A percentile compares a stretch with the other conserved stretches of the same genome.
These are phyloP conservation scores for Ips typographus DNA, from an alignment of 1,140 invertebrate genomes.

Conservation along the genomic window DNA sequence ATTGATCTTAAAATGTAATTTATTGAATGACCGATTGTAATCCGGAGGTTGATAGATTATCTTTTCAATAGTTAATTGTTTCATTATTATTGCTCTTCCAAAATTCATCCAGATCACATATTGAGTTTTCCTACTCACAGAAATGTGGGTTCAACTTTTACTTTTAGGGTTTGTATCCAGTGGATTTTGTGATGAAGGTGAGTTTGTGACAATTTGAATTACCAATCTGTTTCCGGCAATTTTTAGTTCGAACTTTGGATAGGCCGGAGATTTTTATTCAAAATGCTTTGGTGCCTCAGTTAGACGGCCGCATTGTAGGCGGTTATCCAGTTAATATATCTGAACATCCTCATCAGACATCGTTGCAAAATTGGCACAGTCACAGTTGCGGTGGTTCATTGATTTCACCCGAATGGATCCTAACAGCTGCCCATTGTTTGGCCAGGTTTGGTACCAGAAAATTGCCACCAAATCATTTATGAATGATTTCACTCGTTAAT, in stretches of 20 bases:
- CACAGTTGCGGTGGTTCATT: conserved; percentile 65
- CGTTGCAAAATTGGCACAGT: conserved; percentile 48
- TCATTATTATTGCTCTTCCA: too few relatives aligned
- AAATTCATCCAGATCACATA: too few relatives aligned
- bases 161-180: too few relatives aligned
- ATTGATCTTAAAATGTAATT: too few relatives aligned
- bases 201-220: too few relatives aligned
- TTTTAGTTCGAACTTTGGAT: not conserved
- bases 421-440: conserved; percentile 58
- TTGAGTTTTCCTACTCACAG: too few relatives aligned
- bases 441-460: not conserved
- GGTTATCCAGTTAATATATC: conserved; percentile 52
- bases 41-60: too few relatives aligned
- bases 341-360: conserved; percentile 54
- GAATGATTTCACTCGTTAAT: not conserved
- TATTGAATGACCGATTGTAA: too few relatives aligned
- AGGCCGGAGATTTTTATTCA: not conserved
- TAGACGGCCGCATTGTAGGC: conserved; percentile 51
- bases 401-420: conserved; percentile 53
- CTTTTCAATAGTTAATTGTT: too few relatives aligned
- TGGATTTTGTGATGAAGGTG: too few relatives aligned
- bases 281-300: conserved; percentile 5
- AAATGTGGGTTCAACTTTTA: too few relatives aligned
- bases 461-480: not conserved
- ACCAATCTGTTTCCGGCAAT: too few relatives aligned